Base-by-base conservation (phyloP, 2,797 vertebrate genomes). In the Botia kubotai region DNA sequence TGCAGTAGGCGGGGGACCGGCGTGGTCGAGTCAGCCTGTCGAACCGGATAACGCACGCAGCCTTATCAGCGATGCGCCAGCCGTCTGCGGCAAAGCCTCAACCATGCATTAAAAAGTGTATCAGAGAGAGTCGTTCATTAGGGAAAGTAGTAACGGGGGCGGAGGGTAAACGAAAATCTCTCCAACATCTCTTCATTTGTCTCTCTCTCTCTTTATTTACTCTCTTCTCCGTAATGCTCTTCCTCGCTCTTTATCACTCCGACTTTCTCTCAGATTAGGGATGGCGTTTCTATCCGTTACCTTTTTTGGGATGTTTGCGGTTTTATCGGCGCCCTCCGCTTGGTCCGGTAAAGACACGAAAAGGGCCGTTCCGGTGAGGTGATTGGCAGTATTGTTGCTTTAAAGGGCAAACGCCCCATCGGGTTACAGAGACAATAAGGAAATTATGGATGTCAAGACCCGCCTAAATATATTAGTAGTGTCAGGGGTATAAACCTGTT, bases 51-150 rank as follows among this genome's bases (percentile, higher is more conserved):
- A 82, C 52, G 67, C 72, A 58, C 70, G 66, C 55, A 23, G 72
- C 57, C 83, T 84, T 84, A 84, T 84, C 83, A 79, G 83, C 17
- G 3, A 17, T 36, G 53, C 36, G 55, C 71, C 83, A 84, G 83
- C 75, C 58, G 57, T 77, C 75, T 55, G 39, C 55, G 17, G 39
- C 43, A 68, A 66, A 82, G 71, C 80, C 80, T 74, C 69, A 69
- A 77, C 75, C 79, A 69, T 77, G 60, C 75, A 82, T 84, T 82
- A 72, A 79, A 82, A 76, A 78, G 71, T 69, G 69, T 79, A 72
- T 75, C 48, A 75, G 65, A 70, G 60, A 79, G 76, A 79, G 50
- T 48, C 17, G 23, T 74, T 80, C 78, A 80, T 80, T 80, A 73
- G 52, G 36, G 17, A 57, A 62, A 67, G 62, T 46, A 58, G 62